Percentiles rank a stretch among this genome's conserved stretches.
phyloP scores from a whole-genome alignment of 2,797 vertebrate species.

The Echeneis naucrates region DNA sequence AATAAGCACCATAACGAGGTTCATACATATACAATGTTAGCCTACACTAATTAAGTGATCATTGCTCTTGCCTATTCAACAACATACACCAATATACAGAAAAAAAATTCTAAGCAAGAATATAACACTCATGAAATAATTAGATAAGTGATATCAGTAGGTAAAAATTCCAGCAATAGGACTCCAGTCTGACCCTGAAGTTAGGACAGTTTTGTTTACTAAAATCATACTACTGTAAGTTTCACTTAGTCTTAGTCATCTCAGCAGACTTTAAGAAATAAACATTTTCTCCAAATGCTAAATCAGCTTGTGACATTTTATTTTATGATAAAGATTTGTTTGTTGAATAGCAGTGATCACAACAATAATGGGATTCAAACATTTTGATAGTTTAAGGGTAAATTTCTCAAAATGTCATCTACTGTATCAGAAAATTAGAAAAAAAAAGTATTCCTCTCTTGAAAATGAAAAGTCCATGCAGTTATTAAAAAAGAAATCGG shows the following conservation, averaged over 20 bases:
- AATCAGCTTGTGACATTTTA: neutral
- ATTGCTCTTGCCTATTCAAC: neutral
- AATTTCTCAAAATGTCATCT: too few relatives aligned
- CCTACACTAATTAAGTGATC: neutral
- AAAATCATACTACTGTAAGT: too few relatives aligned
- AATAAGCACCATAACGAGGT: neutral
- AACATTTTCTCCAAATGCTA: neutral
- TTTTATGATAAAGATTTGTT: neutral
- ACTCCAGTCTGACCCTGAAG: neutral
- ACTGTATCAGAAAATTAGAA: too few relatives aligned
- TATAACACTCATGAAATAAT: neutral
- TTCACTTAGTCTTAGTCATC: too few relatives aligned
- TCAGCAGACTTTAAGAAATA: neutral
- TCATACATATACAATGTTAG: neutral
- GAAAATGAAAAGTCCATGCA: too few relatives aligned
- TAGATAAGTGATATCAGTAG: too few relatives aligned
- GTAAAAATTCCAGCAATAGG: neutral
- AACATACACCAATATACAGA: neutral
- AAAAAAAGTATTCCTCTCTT: too few relatives aligned
- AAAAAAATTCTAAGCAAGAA: too few relatives aligned
- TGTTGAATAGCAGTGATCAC: neutral
- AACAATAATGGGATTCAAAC: neutral
- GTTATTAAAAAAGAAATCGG: too few relatives aligned
- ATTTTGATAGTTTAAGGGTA: too few relatives aligned
- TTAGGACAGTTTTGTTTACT: neutral